phyloP scores from a whole-genome alignment of 2,797 vertebrate species.

The Labeo calbasu region DNA sequence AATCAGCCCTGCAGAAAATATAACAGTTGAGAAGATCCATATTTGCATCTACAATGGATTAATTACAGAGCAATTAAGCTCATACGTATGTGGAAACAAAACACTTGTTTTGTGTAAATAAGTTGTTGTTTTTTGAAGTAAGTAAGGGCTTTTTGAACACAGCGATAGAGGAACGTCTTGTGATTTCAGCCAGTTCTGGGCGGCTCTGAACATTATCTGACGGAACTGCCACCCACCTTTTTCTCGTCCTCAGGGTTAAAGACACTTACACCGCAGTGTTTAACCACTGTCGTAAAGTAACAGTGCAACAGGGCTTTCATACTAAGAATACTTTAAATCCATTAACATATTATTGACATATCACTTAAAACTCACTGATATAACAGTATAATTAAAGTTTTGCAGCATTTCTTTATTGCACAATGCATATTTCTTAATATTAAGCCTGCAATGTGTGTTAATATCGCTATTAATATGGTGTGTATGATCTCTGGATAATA shows the following conservation, averaged over 20 bases:
- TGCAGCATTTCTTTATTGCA: too few species aligned
- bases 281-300: not conserved
- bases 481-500: too few species aligned
- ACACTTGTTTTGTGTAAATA: not conserved
- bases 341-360: too few species aligned
- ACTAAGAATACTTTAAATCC: too few species aligned
- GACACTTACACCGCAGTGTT: not conserved
- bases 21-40: not conserved
- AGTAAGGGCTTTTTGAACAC: conserved; percentile 64
- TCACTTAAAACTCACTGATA: too few species aligned
- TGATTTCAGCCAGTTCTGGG: conserved; percentile 32
- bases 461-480: too few species aligned
- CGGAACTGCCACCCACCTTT: conserved; percentile 30
- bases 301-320: not conserved
- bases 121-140: not conserved
- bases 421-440: too few species aligned
- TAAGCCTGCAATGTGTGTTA: too few species aligned
- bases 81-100: not conserved
- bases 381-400: too few species aligned
- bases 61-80: not conserved
- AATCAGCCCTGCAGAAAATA: not conserved
- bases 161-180: conserved; percentile 50
- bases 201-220: conserved; percentile 24
- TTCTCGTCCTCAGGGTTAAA: conserved; percentile 25
- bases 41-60: not conserved